A percentile compares a stretch with the other conserved stretches of the same genome.
These are phyloP conservation scores for Condylura cristata DNA, from an alignment of 2,113 vertebrate genomes.

Conservation along the genomic window DNA sequence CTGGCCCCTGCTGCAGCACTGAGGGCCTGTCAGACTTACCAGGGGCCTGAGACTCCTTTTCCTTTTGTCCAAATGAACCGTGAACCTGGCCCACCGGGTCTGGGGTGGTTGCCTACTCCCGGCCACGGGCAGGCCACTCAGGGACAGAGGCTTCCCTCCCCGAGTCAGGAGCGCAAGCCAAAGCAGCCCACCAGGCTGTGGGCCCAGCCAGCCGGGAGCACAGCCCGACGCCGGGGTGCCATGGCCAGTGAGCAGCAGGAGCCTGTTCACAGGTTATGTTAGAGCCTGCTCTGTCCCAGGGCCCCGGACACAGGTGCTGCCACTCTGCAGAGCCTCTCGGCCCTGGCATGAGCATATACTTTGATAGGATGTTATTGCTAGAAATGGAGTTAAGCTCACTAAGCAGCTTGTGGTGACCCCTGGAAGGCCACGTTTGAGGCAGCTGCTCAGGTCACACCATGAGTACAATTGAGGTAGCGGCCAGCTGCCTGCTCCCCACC, in stretches of 20 bases:
- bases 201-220: neutral
- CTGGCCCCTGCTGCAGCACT: too few species aligned
- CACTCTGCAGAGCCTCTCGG: too few species aligned
- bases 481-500: neutral
- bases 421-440: neutral
- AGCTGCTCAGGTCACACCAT: neutral
- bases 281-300: accelerated
- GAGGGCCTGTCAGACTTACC: too few species aligned
- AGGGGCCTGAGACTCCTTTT: too few species aligned
- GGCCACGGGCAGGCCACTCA: too few species aligned
- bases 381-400: neutral
- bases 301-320: neutral
- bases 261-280: neutral
- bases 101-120: too few species aligned
- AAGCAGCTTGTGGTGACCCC: neutral
- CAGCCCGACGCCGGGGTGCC: too few species aligned
- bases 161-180: neutral
- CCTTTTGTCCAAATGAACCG: too few species aligned
- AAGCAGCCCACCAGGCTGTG: neutral
- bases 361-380: neutral
- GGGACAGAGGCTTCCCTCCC: accelerated
- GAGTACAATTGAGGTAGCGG: neutral
- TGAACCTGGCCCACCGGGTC: too few species aligned
- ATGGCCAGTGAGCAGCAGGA: accelerated
- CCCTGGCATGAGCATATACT: accelerated